Percentiles rank a stretch among this genome's conserved stretches.
These are phyloP conservation scores for Phymatocera aterrima DNA, from an alignment of 2,888 invertebrate genomes.

Conservation along the genomic window DNA sequence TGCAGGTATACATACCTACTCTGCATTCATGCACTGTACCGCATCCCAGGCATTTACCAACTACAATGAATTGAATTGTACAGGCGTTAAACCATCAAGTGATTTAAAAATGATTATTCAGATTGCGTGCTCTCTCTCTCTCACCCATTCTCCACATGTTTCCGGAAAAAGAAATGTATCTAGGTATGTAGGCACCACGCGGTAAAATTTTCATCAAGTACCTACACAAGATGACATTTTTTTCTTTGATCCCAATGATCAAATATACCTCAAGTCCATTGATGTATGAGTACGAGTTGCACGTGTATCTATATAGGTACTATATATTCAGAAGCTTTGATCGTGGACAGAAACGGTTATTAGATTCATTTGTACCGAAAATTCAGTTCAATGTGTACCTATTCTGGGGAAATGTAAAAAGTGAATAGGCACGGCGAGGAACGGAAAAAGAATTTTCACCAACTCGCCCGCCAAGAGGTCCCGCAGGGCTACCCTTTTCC, in stretches of 20 bases:
- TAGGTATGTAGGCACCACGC: too few species aligned
- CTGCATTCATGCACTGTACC: background rate
- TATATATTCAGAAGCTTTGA: background rate
- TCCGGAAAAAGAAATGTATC: background rate
- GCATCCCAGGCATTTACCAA: background rate
- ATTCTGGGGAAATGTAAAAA: constrained; percentile 22
- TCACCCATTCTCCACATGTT: background rate
- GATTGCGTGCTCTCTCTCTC: background rate
- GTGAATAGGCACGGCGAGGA: background rate
- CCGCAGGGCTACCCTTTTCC: constrained; percentile 37
- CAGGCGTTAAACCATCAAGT: background rate
- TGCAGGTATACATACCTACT: background rate
- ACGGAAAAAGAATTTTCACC: constrained; percentile 23
- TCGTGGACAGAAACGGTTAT: background rate
- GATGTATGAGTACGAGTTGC: background rate
- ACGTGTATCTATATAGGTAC: too few species aligned
- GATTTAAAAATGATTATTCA: constrained; percentile 7
- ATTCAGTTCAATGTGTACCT: background rate
- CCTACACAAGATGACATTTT: background rate
- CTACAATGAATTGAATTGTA: background rate
- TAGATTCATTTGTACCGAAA: constrained; percentile 22
- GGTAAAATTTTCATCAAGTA: background rate
- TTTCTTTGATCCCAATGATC: background rate
- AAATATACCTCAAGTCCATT: background rate
- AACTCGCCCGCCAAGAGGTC: constrained; percentile 26